phyloP scores from a whole-genome alignment of 2,797 vertebrate species.

The Sebastiscus tertius region DNA sequence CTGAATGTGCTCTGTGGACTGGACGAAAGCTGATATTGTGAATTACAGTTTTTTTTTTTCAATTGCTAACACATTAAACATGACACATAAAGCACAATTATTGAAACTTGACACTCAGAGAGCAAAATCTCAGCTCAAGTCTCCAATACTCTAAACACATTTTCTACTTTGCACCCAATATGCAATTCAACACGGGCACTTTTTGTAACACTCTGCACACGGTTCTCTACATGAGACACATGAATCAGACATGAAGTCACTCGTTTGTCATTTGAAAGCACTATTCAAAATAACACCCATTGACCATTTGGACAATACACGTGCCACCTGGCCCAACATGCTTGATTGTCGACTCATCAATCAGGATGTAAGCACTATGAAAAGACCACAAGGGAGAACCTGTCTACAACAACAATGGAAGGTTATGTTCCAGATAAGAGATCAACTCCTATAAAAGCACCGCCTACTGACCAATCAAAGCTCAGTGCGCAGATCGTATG shows the following conservation, averaged over 20 bases:
- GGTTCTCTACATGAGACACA: neutral
- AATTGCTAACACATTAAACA: neutral
- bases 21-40: neutral
- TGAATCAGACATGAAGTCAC: neutral
- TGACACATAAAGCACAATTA: neutral
- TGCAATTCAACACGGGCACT: too few relatives aligned
- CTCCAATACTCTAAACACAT: too few relatives aligned
- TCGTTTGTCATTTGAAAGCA: neutral
- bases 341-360: too few relatives aligned
- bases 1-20: neutral
- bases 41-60: neutral
- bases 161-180: neutral
- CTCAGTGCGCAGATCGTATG: too few relatives aligned
- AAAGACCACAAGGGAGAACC: too few relatives aligned
- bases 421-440: too few relatives aligned
- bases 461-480: too few relatives aligned
- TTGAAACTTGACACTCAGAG: neutral
- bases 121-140: too few relatives aligned
- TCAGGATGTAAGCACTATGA: too few relatives aligned
- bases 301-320: neutral
- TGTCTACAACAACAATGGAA: too few relatives aligned
- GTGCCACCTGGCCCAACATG: neutral
- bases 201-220: neutral
- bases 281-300: neutral
- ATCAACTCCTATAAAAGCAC: too few relatives aligned